These are phyloP conservation scores for Panurus biarmicus DNA, from an alignment of 2,113 vertebrate species.

Conservation along the genomic window DNA sequence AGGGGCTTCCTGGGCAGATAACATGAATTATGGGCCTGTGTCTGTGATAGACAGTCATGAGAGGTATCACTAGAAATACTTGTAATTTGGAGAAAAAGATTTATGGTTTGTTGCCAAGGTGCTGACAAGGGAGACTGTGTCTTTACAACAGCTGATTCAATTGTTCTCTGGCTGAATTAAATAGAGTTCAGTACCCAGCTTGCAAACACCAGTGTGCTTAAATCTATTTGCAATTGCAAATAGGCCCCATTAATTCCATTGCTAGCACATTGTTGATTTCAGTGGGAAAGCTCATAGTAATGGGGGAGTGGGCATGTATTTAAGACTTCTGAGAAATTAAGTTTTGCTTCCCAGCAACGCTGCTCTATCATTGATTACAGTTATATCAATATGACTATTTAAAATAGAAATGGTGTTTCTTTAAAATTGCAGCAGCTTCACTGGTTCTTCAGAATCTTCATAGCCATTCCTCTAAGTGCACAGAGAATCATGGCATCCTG, in stretches of 20 bases:
- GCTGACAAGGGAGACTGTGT: background rate
- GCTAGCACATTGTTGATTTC: background rate
- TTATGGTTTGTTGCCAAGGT: background rate
- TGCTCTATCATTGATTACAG: background rate
- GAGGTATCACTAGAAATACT: background rate
- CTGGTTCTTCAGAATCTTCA: background rate
- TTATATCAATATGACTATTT: background rate
- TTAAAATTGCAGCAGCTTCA: background rate
- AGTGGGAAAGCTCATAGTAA: background rate
- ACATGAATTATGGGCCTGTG: background rate
- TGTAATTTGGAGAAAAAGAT: background rate
- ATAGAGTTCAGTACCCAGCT: background rate
- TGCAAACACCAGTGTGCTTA: background rate
- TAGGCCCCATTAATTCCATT: background rate
- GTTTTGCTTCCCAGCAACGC: background rate
- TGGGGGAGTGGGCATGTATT: background rate
- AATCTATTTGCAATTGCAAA: background rate
- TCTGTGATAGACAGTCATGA: background rate
- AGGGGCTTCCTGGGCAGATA: background rate
- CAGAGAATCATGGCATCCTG: background rate
- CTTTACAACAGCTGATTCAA: background rate
- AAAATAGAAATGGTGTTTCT: background rate
- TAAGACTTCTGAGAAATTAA: background rate
- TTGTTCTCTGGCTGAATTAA: background rate
- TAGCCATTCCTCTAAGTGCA: background rate